Conservation (phyloP, 2,797 vertebrate species). For the Tinamus major region DNA sequence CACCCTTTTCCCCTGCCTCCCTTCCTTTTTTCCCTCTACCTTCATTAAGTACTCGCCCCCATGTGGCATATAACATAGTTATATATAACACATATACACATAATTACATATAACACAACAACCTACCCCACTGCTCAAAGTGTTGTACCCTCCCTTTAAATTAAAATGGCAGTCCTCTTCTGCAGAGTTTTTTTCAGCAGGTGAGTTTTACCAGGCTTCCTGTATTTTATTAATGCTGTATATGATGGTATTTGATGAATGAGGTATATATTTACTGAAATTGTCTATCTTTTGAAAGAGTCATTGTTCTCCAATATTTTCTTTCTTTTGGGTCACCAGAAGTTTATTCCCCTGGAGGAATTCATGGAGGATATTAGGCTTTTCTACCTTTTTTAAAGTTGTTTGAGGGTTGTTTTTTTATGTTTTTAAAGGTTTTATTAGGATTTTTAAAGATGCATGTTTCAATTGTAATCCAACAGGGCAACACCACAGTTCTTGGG, state of each 20-base stretch:
- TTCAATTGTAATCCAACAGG: neutral
- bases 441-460: neutral
- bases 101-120: neutral
- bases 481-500: neutral
- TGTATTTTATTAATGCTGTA: conserved; percentile 38
- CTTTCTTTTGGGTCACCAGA: conserved; percentile 31
- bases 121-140: neutral
- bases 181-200: conserved; percentile 10
- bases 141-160: neutral
- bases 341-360: conserved; percentile 21
- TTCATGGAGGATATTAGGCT: neutral
- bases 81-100: neutral
- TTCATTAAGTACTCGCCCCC: neutral
- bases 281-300: conserved; percentile 46
- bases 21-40: neutral
- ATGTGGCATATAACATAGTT: neutral
- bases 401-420: neutral
- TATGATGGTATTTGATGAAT: conserved; percentile 17
- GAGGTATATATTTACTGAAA: conserved; percentile 50
- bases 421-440: neutral
- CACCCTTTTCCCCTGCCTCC: neutral
- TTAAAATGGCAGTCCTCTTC: neutral
- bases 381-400: neutral
- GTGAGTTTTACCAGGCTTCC: conserved; percentile 19
- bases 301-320: conserved; percentile 63